Conservation (phyloP, 2,797 vertebrate genomes). For the Pipistrellus pipistrellus region DNA sequence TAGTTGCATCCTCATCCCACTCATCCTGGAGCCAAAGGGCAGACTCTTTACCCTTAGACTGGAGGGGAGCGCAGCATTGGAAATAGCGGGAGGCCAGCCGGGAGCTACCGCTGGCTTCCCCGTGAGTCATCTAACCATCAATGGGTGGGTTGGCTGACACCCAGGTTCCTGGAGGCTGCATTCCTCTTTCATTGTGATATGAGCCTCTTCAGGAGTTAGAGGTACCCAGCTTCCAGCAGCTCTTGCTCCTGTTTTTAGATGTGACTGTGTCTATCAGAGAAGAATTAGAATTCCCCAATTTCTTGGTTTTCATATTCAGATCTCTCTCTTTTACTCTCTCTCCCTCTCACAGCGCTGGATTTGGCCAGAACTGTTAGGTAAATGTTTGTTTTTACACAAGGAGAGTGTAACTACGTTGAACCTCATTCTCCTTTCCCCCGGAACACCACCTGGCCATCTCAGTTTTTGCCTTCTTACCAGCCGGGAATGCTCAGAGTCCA, state of each 20-base stretch:
- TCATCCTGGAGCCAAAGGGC: constrained; percentile 6
- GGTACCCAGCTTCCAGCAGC: background rate
- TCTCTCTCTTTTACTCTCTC: background rate
- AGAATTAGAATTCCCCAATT: background rate
- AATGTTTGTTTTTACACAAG: constrained; percentile 1
- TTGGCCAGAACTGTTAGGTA: background rate
- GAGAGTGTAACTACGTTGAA: background rate
- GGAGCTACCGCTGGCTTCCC: constrained; percentile 52
- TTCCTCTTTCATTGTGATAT: background rate
- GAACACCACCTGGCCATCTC: background rate
- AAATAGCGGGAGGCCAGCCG: background rate
- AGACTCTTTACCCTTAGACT: background rate
- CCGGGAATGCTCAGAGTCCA: background rate
- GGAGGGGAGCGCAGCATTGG: background rate
- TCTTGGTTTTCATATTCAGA: background rate
- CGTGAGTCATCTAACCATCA: constrained; percentile 53
- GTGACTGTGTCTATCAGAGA: background rate
- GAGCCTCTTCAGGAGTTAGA: background rate
- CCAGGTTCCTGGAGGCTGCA: constrained; percentile 38
- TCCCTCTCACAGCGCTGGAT: background rate
- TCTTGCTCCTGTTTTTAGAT: constrained; percentile 11
- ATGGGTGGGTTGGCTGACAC: constrained; percentile 25
- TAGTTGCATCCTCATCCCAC: background rate
- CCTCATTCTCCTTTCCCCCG: background rate
- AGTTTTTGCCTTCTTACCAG: background rate